Conservation (phyloP, 2,888 invertebrate genomes). For the Spisula solida region DNA sequence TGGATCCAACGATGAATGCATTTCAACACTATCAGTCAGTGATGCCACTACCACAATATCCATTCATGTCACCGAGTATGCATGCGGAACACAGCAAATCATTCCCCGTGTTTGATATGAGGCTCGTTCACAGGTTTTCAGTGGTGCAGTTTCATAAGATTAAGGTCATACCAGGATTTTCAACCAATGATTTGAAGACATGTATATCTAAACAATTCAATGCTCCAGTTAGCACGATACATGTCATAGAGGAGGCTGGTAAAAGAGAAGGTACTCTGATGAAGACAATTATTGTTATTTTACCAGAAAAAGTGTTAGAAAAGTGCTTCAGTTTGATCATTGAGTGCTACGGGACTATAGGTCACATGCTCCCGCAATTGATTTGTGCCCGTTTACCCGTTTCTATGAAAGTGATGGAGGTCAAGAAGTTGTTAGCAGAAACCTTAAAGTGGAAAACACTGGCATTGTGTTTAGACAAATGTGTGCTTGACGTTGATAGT, state of each 20-base stretch:
- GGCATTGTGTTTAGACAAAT: slow-evolving; percentile 45
- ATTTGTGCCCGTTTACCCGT: slow-evolving; percentile 26
- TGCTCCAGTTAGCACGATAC: neutral
- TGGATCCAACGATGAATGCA: neutral
- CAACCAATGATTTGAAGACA: slow-evolving; percentile 10
- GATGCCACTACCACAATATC: neutral
- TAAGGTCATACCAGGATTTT: neutral
- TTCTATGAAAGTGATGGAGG: neutral
- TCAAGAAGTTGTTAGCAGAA: slow-evolving; percentile 27
- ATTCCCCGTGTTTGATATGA: slow-evolving; percentile 38
- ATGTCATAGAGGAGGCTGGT: slow-evolving; percentile 35
- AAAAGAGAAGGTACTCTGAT: slow-evolving; percentile 17
- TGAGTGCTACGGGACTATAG: slow-evolving; percentile 5
- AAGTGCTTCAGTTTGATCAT: slow-evolving; percentile 10
- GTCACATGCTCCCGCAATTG: neutral
- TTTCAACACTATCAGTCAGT: no score
- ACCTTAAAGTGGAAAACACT: slow-evolving; percentile 25
- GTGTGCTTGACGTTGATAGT: slow-evolving; percentile 24
- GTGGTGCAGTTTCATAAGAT: neutral
- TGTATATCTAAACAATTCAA: slow-evolving; percentile 11
- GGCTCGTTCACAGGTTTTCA: slow-evolving; percentile 1
- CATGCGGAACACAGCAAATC: neutral
- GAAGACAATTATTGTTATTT: slow-evolving; percentile 35
- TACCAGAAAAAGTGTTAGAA: slow-evolving; percentile 25
- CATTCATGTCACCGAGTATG: neutral